Conservation (phyloP, 2,797 vertebrate species). For the Ptychadena robeensis region DNA sequence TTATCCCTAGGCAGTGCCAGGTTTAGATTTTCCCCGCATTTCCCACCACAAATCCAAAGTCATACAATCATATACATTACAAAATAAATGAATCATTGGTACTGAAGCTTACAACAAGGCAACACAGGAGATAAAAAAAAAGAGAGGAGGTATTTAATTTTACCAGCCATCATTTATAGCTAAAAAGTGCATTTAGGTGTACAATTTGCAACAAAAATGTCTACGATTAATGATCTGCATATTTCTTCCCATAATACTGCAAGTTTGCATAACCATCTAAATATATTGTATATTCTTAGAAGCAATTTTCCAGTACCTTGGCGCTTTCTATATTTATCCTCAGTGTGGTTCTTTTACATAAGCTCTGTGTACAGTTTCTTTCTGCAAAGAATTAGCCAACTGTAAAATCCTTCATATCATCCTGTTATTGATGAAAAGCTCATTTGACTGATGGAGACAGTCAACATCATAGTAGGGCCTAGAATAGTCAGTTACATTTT, state of each 20-base stretch:
- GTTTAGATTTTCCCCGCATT: too few species aligned
- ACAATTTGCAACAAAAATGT: too few species aligned
- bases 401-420: background rate
- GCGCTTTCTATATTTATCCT: constrained; percentile 22
- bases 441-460: background rate
- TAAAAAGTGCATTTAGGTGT: too few species aligned
- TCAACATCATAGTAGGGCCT: background rate
- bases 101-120: too few species aligned
- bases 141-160: too few species aligned
- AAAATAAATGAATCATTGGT: too few species aligned
- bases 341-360: background rate
- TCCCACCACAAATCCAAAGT: too few species aligned
- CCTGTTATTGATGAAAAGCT: constrained; percentile 1
- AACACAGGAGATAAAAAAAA: too few species aligned
- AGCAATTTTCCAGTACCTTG: background rate
- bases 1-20: too few species aligned
- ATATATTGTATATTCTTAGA: constrained; percentile 1
- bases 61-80: too few species aligned
- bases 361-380: background rate
- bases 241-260: background rate
- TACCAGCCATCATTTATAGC: too few species aligned
- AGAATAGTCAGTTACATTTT: background rate
- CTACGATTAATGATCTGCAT: background rate
- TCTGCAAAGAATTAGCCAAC: background rate
- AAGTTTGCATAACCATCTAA: background rate